These are phyloP conservation scores for Cantharis lateralis DNA, from an alignment of 2,888 invertebrate genomes.

Conservation along the genomic window DNA sequence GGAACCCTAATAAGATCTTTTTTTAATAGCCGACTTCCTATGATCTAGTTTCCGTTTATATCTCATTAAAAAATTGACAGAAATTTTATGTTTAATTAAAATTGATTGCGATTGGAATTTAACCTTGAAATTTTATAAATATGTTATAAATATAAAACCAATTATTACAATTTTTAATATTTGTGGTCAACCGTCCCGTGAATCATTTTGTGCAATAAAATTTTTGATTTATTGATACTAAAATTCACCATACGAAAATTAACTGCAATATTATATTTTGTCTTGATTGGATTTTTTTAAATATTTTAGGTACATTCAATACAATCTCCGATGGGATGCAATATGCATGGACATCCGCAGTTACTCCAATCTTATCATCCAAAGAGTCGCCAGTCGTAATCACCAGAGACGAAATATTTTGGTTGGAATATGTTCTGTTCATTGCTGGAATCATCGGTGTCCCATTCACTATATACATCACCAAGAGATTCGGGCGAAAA, in stretches of 20 bases:
- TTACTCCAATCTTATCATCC: slow-evolving; percentile 24
- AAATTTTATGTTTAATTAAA: background rate
- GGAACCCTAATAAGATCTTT: too few species aligned
- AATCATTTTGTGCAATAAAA: background rate
- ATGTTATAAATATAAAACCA: background rate
- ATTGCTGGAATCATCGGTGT: background rate
- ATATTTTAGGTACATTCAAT: slow-evolving; percentile 24
- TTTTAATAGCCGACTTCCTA: too few species aligned
- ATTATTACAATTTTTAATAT: background rate
- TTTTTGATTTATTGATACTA: background rate
- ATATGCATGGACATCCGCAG: slow-evolving; percentile 34
- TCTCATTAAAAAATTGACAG: background rate
- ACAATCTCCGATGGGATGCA: slow-evolving; percentile 35
- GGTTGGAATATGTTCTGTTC: background rate
- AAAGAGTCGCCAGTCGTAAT: slow-evolving; percentile 10
- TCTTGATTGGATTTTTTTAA: too few species aligned
- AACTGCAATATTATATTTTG: too few species aligned
- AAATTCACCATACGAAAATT: background rate
- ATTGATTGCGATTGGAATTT: background rate
- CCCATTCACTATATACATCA: slow-evolving; percentile 37
- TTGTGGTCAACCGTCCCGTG: background rate
- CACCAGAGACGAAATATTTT: background rate
- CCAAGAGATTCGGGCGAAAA: slow-evolving; percentile 47
- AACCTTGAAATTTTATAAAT: background rate
- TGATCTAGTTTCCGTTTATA: background rate